Conservation (phyloP, 2,113 vertebrate species). For the Pseudopodoces humilis region DNA sequence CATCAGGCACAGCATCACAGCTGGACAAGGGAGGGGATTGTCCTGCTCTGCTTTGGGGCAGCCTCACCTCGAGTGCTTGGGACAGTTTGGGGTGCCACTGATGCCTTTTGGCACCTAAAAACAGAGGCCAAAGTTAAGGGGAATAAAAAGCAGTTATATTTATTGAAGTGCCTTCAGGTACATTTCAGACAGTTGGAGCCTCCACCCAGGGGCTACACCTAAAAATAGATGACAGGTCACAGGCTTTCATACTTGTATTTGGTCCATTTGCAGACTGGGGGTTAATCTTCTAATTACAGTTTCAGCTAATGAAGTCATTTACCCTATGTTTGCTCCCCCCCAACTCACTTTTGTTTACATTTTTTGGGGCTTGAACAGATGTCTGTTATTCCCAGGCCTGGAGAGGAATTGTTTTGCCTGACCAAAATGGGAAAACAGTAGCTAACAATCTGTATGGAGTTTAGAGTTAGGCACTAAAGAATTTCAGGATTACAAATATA, state of each 20-base stretch:
- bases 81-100: neutral
- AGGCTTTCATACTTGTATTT: neutral
- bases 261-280: neutral
- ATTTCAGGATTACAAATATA: neutral
- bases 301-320: neutral
- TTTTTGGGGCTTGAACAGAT: too few relatives aligned
- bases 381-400: neutral
- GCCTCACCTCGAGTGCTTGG: rapidly evolving
- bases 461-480: neutral
- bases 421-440: neutral
- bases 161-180: neutral
- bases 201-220: neutral
- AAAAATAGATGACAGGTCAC: neutral
- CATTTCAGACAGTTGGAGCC: neutral
- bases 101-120: neutral
- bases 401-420: neutral
- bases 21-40: neutral
- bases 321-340: neutral
- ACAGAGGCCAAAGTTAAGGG: neutral
- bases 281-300: neutral
- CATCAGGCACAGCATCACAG: neutral
- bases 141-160: neutral
- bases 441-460: neutral
- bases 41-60: rapidly evolving
- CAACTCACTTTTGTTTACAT: neutral